Evolutionary conservation across 2,113 vertebrate genomes (phyloP), one percentile per base, ranked within the genome.

Genomic region (Stegastes partitus): DNA sequence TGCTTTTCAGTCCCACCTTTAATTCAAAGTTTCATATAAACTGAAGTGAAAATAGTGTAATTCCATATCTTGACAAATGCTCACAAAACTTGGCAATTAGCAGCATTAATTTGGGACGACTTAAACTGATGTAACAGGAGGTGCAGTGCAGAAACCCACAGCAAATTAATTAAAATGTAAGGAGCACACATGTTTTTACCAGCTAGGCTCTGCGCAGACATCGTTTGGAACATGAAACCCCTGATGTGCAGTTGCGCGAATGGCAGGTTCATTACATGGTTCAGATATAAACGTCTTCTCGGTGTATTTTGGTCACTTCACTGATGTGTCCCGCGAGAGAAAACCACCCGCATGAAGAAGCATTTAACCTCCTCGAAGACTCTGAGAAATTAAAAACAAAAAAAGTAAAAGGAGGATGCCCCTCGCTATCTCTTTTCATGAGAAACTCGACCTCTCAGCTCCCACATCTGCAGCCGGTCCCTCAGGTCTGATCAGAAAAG

Each of bases 401-500:
- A 81, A 81, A 69, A 67, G 34, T 11, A 19, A 64, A 55, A 39
- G 23, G 53, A 77, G 34, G 76, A 81, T 28, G 77, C 81, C 53
- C 53, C 59, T 54, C 10, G 61, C 85, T 80, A 80, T 93, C 83
- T 82, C 78, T 79, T 68, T 76, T 77, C 87, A 81, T 73, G 85
- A 85, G 83, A 74, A 81, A 55, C 54, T 53, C 55, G 78, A 92
- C 88, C 89, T 84, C 81, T 71, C 64, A 59, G 76, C 76, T 71
- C 37, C 22, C 74, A 93, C 89, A 90, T 88, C 88, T 91, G 85
- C 91, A 74, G 86, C 82, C 87, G 57, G 85, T 94, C 93, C 92
- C 93, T 88, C 86, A 89, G 87, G 92, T 85, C 76, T 89, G 87
- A 92, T 93, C 87, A 89, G 71, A 81, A 89, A 80, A 92, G 91